These are phyloP conservation scores for Silurus glanis DNA, from an alignment of 2,113 vertebrate species.

Conservation along the genomic window DNA sequence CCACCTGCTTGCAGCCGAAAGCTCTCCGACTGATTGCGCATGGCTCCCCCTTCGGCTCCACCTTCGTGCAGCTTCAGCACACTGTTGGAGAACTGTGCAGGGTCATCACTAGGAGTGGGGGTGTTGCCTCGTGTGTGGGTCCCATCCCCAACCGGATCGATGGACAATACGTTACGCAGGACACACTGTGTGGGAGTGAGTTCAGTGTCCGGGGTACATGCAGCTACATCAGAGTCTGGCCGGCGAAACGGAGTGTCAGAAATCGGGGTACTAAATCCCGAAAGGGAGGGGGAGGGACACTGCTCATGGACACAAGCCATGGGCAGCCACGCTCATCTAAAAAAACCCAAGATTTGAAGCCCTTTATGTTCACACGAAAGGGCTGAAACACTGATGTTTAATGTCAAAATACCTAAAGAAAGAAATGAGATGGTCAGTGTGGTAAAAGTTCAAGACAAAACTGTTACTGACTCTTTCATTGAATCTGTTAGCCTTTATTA, in stretches of 20 bases:
- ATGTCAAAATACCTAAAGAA: slow-evolving; percentile 37
- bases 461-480: not conserved
- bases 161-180: slow-evolving; percentile 86
- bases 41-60: slow-evolving; percentile 60
- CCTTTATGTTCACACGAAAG: slow-evolving; percentile 6
- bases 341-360: slow-evolving; percentile 51
- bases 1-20: slow-evolving; percentile 80
- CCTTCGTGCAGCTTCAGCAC: slow-evolving; percentile 86
- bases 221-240: slow-evolving; percentile 82
- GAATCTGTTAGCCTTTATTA: too few relatives aligned
- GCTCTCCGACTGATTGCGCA: slow-evolving; percentile 65
- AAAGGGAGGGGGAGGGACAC: slow-evolving; percentile 87
- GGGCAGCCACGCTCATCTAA: slow-evolving; percentile 55
- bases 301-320: slow-evolving; percentile 92
- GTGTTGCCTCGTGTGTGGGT: slow-evolving; percentile 59
- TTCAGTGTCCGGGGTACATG: slow-evolving; percentile 88
- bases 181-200: slow-evolving; percentile 93
- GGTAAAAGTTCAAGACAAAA: not conserved
- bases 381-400: slow-evolving; percentile 16
- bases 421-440: not conserved
- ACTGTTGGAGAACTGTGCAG: slow-evolving; percentile 86
- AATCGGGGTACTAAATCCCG: slow-evolving; percentile 81
- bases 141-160: slow-evolving; percentile 73
- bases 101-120: slow-evolving; percentile 82
- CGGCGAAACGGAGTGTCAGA: slow-evolving; percentile 82